Conservation (phyloP, 2,113 vertebrate genomes). For the Notarius lentiginosus region DNA sequence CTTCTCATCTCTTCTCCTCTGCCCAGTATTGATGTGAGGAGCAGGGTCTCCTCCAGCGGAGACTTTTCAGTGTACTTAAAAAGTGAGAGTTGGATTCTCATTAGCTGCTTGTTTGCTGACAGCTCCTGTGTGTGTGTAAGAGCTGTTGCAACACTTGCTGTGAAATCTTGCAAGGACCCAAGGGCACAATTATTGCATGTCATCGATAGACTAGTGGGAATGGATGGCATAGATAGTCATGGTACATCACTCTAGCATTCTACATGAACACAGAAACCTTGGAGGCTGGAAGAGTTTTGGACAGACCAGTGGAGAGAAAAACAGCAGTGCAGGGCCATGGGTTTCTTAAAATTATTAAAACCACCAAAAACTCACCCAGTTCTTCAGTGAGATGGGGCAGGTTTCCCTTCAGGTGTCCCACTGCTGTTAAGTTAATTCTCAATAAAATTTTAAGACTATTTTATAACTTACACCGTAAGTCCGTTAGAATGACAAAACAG, state of each 20-base stretch:
- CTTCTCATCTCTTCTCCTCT: slow-evolving; percentile 4
- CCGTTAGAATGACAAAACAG: not conserved
- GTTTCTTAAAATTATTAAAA: slow-evolving; percentile 23
- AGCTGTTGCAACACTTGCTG: slow-evolving; percentile 49
- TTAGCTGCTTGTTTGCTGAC: slow-evolving; percentile 64
- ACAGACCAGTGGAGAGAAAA: slow-evolving; percentile 14
- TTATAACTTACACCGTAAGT: not conserved
- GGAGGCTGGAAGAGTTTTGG: slow-evolving; percentile 24
- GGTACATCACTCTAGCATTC: slow-evolving; percentile 35
- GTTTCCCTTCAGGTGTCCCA: not conserved
- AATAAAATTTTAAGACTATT: not conserved
- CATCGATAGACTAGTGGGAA: slow-evolving; percentile 55
- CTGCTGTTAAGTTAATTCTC: not conserved
- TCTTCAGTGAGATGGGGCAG: slow-evolving; percentile 1
- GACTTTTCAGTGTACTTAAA: slow-evolving; percentile 65
- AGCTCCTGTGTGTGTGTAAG: slow-evolving; percentile 53
- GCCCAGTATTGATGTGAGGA: slow-evolving; percentile 52
- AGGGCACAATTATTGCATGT: slow-evolving; percentile 55
- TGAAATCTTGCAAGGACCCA: slow-evolving; percentile 56
- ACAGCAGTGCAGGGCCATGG: slow-evolving; percentile 13
- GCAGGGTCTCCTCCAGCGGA: slow-evolving; percentile 54
- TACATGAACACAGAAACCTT: slow-evolving; percentile 18
- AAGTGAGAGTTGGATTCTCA: slow-evolving; percentile 68
- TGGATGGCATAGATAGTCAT: slow-evolving; percentile 46
- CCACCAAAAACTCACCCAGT: not conserved